Evolutionary conservation across 2,113 vertebrate genomes (phyloP).

Genomic region (Bombycilla garrulus): DNA sequence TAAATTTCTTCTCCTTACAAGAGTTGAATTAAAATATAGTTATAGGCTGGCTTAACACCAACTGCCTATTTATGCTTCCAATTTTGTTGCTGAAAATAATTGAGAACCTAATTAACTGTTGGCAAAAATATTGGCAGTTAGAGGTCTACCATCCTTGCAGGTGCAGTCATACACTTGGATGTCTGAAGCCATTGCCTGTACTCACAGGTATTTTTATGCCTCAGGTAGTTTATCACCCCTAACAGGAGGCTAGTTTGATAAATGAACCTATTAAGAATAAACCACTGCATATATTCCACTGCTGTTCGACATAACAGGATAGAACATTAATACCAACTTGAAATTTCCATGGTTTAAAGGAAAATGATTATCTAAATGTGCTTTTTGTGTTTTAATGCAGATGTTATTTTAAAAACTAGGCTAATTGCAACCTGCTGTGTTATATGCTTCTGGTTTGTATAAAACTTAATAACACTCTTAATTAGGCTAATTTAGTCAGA

Average conservation of each 20-base stretch:
- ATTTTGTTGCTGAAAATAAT: slow-evolving; percentile 59
- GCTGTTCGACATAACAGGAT: slow-evolving; percentile 24
- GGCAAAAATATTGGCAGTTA: slow-evolving; percentile 57
- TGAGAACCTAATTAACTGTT: slow-evolving; percentile 57
- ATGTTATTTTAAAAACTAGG: slow-evolving; percentile 71
- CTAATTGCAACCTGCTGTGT: slow-evolving; percentile 72
- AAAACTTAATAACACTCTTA: slow-evolving; percentile 73
- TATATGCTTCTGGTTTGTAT: slow-evolving; percentile 66
- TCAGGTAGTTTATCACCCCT: slow-evolving; percentile 43
- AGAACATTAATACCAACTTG: slow-evolving; percentile 29
- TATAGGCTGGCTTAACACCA: slow-evolving; percentile 35
- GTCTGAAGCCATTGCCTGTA: neutral
- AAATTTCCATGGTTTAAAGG: slow-evolving; percentile 44
- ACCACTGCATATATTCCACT: slow-evolving; percentile 26
- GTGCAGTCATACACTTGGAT: slow-evolving; percentile 7
- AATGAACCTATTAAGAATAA: slow-evolving; percentile 56
- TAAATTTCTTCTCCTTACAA: neutral
- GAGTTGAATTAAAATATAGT: slow-evolving; percentile 17
- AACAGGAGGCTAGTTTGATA: slow-evolving; percentile 57
- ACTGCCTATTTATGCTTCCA: slow-evolving; percentile 40
- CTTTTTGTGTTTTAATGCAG: slow-evolving; percentile 64
- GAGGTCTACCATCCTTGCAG: slow-evolving; percentile 38
- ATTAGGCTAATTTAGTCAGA: slow-evolving; percentile 76
- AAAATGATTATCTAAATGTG: slow-evolving; percentile 42
- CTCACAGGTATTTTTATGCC: slow-evolving; percentile 39